Conservation (phyloP, 2,797 vertebrate species). For the Crax fasciolata region DNA sequence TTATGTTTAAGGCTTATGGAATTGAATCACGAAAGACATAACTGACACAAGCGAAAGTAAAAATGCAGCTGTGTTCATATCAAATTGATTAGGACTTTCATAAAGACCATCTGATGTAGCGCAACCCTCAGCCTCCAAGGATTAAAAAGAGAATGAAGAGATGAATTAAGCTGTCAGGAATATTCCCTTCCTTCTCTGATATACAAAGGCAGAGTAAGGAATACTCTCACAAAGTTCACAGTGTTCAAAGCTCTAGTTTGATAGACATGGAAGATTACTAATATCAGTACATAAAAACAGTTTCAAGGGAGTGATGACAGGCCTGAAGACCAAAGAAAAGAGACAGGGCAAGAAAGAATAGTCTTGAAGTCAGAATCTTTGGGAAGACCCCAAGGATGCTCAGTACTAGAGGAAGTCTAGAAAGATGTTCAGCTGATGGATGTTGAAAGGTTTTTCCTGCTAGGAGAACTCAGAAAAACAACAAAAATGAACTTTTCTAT, state of each 20-base stretch:
- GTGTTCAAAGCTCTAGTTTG: neutral
- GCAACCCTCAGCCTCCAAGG: neutral
- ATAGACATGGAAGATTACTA: neutral
- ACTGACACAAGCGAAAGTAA: neutral
- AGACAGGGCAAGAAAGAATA: neutral
- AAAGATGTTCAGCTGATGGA: neutral
- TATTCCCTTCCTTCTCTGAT: neutral
- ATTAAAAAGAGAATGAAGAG: neutral
- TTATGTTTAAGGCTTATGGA: neutral
- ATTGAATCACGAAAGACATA: neutral
- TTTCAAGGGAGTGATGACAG: neutral
- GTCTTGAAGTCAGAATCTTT: neutral
- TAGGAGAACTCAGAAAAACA: neutral
- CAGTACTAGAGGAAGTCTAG: neutral
- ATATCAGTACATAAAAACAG: neutral
- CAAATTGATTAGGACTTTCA: neutral
- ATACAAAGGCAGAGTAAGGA: neutral
- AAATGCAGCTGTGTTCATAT: neutral
- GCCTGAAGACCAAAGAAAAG: neutral
- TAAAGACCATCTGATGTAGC: neutral
- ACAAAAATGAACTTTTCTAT: neutral
- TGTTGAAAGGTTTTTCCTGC: neutral
- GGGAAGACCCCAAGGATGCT: neutral
- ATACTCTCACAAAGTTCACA: neutral
- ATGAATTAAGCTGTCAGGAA: neutral